phyloP scores from a whole-genome alignment of 2,888 invertebrate genomes.

The Corythucha ciliata region DNA sequence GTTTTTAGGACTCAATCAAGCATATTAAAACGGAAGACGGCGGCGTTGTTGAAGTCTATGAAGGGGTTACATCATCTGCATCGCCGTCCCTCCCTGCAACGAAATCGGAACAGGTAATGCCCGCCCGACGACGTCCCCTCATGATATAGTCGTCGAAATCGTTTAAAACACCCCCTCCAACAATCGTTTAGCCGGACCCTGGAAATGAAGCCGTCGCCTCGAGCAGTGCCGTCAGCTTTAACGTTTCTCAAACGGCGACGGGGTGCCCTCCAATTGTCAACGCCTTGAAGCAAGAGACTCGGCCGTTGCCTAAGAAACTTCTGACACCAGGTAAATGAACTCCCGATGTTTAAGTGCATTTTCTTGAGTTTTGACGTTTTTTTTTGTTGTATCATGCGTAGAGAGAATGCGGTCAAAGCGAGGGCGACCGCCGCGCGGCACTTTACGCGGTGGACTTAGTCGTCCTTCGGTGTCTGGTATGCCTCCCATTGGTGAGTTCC shows the following conservation, averaged over 20 bases:
- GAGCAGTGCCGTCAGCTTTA: too few relatives aligned
- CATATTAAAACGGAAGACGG: constrained; percentile 37
- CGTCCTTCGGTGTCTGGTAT: constrained; percentile 24
- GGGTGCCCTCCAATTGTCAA: too few relatives aligned
- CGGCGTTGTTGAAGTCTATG: constrained; percentile 32
- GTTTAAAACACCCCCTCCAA: too few relatives aligned
- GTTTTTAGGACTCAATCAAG: constrained; percentile 32
- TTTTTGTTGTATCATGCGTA: constrained; percentile 6
- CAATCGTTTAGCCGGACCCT: too few relatives aligned
- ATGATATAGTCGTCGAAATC: too few relatives aligned
- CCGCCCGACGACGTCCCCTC: constrained; percentile 2
- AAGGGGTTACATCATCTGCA: constrained; percentile 38
- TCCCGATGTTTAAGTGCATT: background rate
- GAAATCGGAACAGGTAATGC: background rate
- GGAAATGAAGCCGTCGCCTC: too few relatives aligned
- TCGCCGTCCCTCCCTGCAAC: background rate
- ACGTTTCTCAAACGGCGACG: too few relatives aligned
- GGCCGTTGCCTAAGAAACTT: background rate
- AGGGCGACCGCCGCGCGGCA: constrained; percentile 27
- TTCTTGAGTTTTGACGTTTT: background rate
- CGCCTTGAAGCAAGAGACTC: background rate
- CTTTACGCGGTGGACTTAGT: constrained; percentile 20
- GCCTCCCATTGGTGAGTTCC: constrained; percentile 29
- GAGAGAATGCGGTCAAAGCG: constrained; percentile 26
- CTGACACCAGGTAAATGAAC: background rate